Evolutionary conservation across 2,797 vertebrate species (phyloP).

Genomic region (Ctenochaetus hawaiiensis): DNA sequence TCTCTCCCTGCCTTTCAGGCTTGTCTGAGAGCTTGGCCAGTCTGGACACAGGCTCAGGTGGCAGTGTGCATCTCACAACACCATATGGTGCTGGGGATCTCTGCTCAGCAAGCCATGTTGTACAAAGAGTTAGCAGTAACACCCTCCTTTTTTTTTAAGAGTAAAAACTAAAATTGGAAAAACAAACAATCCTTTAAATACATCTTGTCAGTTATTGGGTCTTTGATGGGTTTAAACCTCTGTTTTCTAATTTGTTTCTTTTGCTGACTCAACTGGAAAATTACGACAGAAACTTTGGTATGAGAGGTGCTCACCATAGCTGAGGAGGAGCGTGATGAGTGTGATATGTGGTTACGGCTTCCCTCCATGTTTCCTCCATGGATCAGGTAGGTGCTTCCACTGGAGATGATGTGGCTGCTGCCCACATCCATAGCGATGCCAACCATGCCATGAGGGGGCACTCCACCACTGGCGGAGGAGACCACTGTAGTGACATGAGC

Average conservation of each 20-base stretch:
- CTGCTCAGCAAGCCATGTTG: conserved; percentile 2
- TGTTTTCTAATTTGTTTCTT: not conserved
- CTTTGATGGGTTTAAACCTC: conserved; percentile 3
- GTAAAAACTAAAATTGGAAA: conserved; percentile 9
- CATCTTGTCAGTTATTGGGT: not conserved
- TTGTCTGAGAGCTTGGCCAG: conserved; percentile 22
- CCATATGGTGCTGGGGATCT: not conserved
- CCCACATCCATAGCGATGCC: conserved; percentile 96
- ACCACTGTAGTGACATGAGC: conserved; percentile 94
- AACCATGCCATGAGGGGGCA: conserved; percentile 95
- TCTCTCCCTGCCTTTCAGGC: conserved; percentile 29
- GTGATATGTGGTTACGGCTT: conserved; percentile 92
- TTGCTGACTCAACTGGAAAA: conserved; percentile 9
- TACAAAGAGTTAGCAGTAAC: not conserved
- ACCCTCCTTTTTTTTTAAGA: not conserved
- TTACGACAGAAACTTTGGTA: not conserved
- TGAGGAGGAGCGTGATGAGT: conserved; percentile 95
- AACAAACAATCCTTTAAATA: not conserved
- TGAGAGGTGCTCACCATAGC: conserved; percentile 91
- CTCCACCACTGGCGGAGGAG: conserved; percentile 89
- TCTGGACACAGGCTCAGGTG: conserved; percentile 44
- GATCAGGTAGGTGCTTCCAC: conserved; percentile 95
- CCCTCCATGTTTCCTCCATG: conserved; percentile 93
- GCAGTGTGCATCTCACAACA: conserved; percentile 15
- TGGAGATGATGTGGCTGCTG: conserved; percentile 94